A percentile compares a stretch with the other conserved stretches of the same genome.
Evolutionary conservation across 2,888 invertebrate species (phyloP).

Genomic region (Lasioglossum malachurum): DNA sequence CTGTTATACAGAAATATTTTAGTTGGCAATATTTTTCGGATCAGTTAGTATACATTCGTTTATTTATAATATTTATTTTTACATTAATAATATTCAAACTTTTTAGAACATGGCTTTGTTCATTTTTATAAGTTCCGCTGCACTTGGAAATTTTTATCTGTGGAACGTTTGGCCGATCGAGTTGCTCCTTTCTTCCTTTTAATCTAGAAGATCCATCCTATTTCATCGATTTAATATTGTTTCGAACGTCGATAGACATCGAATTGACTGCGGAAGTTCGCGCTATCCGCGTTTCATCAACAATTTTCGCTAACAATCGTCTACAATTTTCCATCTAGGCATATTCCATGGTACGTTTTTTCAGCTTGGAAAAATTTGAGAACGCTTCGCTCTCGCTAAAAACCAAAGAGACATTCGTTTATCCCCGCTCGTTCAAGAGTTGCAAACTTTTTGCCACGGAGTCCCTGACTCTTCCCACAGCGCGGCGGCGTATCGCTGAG

Average conservation of each 20-base stretch:
- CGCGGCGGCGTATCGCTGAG: constrained; percentile 1
- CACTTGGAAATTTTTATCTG: neutral
- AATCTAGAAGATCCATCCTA: neutral
- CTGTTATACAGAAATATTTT: neutral
- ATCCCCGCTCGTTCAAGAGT: neutral
- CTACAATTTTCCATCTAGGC: neutral
- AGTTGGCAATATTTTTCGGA: too few relatives aligned
- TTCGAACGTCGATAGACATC: neutral
- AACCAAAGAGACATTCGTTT: neutral
- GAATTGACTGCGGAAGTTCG: neutral
- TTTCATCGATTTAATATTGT: neutral
- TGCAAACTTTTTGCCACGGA: neutral
- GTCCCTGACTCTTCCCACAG: too few relatives aligned
- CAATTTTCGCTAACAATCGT: neutral
- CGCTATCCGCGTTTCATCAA: neutral
- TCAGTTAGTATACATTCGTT: neutral
- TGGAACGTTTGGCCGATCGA: neutral
- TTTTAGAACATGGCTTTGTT: neutral
- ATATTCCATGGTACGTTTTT: too few relatives aligned
- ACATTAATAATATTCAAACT: neutral
- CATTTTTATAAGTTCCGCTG: neutral
- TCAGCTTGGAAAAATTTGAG: neutral
- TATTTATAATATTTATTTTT: neutral
- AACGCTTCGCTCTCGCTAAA: neutral
- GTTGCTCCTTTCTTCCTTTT: neutral